Percentiles rank a stretch among this genome's conserved stretches.
These are phyloP conservation scores for Hemichromis elongatus DNA, from an alignment of 2,113 vertebrate genomes.

Conservation along the genomic window DNA sequence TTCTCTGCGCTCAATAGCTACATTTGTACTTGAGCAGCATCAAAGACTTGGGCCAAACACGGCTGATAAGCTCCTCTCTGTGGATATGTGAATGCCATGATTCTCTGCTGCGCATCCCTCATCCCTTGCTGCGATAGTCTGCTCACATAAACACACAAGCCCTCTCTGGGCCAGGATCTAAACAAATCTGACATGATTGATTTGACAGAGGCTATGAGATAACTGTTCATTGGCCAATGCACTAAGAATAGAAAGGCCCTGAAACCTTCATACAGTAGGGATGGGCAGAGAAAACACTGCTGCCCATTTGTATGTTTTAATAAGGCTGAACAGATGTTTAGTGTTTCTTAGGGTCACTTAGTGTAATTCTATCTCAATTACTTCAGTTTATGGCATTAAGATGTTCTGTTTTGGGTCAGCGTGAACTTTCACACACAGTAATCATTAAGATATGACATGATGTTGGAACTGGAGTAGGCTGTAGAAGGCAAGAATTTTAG, in stretches of 20 bases:
- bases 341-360: slow-evolving; percentile 41
- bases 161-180: slow-evolving; percentile 60
- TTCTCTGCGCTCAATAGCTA: slow-evolving; percentile 3
- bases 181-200: slow-evolving; percentile 74
- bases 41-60: slow-evolving; percentile 53
- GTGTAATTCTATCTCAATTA: slow-evolving; percentile 53
- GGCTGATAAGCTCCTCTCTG: slow-evolving; percentile 60
- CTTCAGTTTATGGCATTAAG: slow-evolving; percentile 15
- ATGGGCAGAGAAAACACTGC: slow-evolving; percentile 33
- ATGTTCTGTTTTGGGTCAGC: slow-evolving; percentile 43
- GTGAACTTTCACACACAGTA: slow-evolving; percentile 32
- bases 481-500: neutral
- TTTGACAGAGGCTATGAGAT: slow-evolving; percentile 67
- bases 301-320: slow-evolving; percentile 43
- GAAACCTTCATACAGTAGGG: slow-evolving; percentile 34
- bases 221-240: slow-evolving; percentile 67
- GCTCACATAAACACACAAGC: slow-evolving; percentile 64
- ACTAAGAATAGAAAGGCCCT: slow-evolving; percentile 61
- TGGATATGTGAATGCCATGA: slow-evolving; percentile 54
- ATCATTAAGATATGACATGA: neutral
- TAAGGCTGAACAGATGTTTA: slow-evolving; percentile 50
- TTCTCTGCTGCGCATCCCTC: slow-evolving; percentile 53
- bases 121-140: slow-evolving; percentile 56
- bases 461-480: neutral
- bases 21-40: slow-evolving; percentile 52